These are phyloP conservation scores for Ellobium chinense DNA, from an alignment of 2,888 invertebrate genomes.

Conservation along the genomic window DNA sequence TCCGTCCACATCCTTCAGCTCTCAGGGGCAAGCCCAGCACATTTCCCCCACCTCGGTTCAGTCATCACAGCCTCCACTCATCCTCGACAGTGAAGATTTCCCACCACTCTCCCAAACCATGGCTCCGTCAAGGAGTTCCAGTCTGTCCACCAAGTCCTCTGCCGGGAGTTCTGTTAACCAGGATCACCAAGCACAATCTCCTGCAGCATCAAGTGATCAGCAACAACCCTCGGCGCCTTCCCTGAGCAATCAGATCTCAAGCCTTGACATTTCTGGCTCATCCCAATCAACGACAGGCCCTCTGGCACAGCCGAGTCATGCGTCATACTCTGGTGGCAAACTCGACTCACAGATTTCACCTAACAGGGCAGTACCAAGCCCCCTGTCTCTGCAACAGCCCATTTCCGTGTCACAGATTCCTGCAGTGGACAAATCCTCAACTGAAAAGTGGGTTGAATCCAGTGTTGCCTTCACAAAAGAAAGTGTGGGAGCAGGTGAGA, in stretches of 20 bases:
- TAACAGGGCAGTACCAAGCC: neutral
- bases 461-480: conserved; percentile 31
- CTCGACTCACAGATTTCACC: neutral
- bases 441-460: conserved; percentile 40
- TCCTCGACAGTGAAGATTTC: conserved; percentile 21
- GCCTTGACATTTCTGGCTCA: neutral
- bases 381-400: neutral
- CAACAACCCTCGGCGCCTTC: neutral
- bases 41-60: neutral
- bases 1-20: neutral
- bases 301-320: neutral
- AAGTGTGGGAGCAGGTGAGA: neutral
- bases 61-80: neutral
- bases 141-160: conserved; percentile 28
- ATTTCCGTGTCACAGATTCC: conserved; percentile 22
- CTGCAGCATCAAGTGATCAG: neutral
- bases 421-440: conserved; percentile 25
- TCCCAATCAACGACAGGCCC: neutral
- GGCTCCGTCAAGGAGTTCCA: neutral
- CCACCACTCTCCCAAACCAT: conserved; percentile 27
- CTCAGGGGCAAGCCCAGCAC: neutral
- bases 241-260: neutral
- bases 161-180: conserved; percentile 1
- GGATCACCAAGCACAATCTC: neutral
- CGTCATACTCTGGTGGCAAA: too few relatives aligned